These are phyloP conservation scores for Ascaphus truei DNA, from an alignment of 2,113 vertebrate genomes.

Conservation along the genomic window DNA sequence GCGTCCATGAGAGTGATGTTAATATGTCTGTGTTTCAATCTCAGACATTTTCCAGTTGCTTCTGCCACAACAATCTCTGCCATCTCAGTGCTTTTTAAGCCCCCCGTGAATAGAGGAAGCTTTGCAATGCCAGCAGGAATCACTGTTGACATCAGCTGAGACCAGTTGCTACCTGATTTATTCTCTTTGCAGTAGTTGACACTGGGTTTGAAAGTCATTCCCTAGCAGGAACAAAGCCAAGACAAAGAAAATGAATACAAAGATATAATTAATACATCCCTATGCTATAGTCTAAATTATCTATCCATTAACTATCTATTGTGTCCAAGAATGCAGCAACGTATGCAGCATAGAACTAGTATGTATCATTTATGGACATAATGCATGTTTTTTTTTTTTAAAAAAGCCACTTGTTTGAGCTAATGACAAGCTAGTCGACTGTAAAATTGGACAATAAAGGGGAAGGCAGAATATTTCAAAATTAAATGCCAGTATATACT, in stretches of 20 bases:
- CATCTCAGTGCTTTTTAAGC: constrained; percentile 66
- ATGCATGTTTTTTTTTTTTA: too few species aligned
- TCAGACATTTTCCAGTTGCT: constrained; percentile 78
- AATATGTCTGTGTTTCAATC: constrained; percentile 77
- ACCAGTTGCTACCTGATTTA: constrained; percentile 52
- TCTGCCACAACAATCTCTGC: constrained; percentile 78
- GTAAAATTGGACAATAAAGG: too few species aligned
- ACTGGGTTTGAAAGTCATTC: constrained; percentile 42
- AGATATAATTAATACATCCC: neutral
- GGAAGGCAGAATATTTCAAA: too few species aligned
- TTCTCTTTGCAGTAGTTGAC: constrained; percentile 43
- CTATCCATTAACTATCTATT: neutral
- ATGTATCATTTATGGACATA: too few species aligned
- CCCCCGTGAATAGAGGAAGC: constrained; percentile 64
- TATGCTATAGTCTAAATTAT: neutral
- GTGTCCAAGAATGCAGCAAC: too few species aligned
- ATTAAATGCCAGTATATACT: too few species aligned
- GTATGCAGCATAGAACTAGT: too few species aligned
- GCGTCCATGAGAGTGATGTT: constrained; percentile 67
- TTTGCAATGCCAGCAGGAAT: constrained; percentile 58
- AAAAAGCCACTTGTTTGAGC: too few species aligned
- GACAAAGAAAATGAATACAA: neutral
- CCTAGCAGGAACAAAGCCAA: neutral
- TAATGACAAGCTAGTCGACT: too few species aligned
- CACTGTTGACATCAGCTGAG: constrained; percentile 53